Evolutionary conservation across 2,888 invertebrate species (phyloP), one percentile per base, ranked within the genome.

Genomic region (Lithophane socia): DNA sequence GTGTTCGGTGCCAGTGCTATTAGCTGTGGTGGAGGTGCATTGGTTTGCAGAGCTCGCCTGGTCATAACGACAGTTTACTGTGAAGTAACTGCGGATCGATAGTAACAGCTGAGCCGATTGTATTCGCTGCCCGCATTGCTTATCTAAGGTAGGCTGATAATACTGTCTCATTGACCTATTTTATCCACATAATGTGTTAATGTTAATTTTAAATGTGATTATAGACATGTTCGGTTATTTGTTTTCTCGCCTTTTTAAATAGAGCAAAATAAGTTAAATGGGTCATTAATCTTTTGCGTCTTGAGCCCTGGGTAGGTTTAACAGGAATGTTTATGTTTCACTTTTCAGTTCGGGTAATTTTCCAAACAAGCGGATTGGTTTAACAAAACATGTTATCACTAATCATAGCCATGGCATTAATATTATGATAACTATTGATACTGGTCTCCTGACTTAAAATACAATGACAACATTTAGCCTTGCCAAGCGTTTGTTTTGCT

Each of bases 71-170:
- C 85, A 84, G 87, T 83, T 87, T 83, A 84, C 86, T 71, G 88
- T 90, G 87, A 89, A 92, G 88, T 90, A 89, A 90, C 88, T 85
- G 84, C 88, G 91, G 94, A 95, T 95, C 95, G 93, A 95, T 95
- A 93, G 88, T 83, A 94, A 94, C 95, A 94, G 94, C 95, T 95
- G 95, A 93, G 92, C 90, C 89, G 89, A 92, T 92, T 92, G 92
- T 92, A 89, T 89, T 90, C 87, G 88, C 88, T 92, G 88, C 88
- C 92, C 91, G 92, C 91, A 92, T 91, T 84, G 87, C 89, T 91
- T 93, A 91, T 92, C 90, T 87, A 90, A 95, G 95, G 95, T 95
- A 94, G 86, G 86, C 85, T 87, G 88, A 90, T 90, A 88, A 88
- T 86, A 84, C 81, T 80, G 84, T 87, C 86, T 86, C 85, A 84